Evolutionary conservation across 2,797 vertebrate genomes (phyloP).

Genomic region (Cynodonichthys magdalenae): DNA sequence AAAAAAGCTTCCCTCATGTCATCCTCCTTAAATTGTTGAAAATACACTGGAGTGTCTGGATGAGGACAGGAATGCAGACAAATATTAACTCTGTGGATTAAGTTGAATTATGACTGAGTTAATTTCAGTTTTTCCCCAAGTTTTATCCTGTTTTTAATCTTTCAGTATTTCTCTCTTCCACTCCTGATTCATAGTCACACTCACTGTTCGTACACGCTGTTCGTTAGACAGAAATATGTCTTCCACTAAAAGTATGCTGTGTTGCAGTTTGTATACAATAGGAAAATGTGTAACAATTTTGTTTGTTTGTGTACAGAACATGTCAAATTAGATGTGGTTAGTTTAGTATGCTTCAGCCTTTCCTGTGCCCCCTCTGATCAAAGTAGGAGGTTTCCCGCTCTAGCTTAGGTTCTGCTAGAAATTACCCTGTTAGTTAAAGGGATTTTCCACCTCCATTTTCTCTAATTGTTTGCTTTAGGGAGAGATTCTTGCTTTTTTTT

Average conservation of each 20-base stretch:
- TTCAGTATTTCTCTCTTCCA: not conserved
- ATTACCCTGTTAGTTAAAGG: not conserved
- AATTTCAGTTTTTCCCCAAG: conserved; percentile 72
- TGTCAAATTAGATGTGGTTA: not conserved
- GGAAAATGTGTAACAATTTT: not conserved
- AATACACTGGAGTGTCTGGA: conserved; percentile 3
- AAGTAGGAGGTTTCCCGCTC: not conserved
- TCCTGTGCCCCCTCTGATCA: not conserved
- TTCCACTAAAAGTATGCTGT: not conserved
- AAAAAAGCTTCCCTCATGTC: not conserved
- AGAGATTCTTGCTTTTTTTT: not conserved
- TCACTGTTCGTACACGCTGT: not conserved
- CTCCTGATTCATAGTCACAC: not conserved
- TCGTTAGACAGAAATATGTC: not conserved
- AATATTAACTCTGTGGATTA: conserved; percentile 76
- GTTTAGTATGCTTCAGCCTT: conserved; percentile 1
- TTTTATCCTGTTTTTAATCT: not conserved
- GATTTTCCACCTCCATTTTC: not conserved
- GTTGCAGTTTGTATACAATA: not conserved
- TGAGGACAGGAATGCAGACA: conserved; percentile 59
- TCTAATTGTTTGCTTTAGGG: not conserved
- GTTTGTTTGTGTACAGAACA: conserved; percentile 1
- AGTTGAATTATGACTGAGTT: conserved; percentile 68
- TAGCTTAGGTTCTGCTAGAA: not conserved
- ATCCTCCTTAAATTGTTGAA: not conserved